phyloP scores from a whole-genome alignment of 23 tunicate genomes.

The Trididemnum clinides region DNA sequence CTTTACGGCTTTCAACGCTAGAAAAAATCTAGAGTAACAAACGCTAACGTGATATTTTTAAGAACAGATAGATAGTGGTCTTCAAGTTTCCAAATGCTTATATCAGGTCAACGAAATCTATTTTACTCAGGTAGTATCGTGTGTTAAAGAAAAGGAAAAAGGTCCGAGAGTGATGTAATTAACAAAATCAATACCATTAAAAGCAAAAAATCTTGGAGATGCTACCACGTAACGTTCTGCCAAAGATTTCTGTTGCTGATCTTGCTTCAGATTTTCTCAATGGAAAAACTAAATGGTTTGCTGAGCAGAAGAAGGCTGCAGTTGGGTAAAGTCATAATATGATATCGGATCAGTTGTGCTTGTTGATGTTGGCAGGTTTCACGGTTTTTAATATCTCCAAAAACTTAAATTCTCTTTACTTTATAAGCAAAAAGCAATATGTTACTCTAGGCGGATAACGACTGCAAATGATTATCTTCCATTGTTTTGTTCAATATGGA shows the following conservation, averaged over 20 bases:
- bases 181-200: neutral
- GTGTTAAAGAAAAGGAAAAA: neutral
- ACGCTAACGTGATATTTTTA: neutral
- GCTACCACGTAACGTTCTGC: neutral
- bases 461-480: too few species aligned
- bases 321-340: neutral
- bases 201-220: neutral
- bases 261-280: neutral
- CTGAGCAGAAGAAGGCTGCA: neutral
- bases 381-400: too few species aligned
- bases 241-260: neutral
- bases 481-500: too few species aligned
- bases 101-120: slow-evolving; percentile 29
- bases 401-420: too few species aligned
- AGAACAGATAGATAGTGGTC: neutral
- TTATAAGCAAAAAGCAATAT: too few species aligned
- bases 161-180: neutral
- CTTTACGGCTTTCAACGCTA: neutral
- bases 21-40: slow-evolving; percentile 11
- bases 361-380: neutral
- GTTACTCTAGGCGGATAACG: too few species aligned
- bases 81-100: slow-evolving; percentile 1
- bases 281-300: neutral
- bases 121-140: neutral
- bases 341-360: neutral